A percentile compares a stretch with the other conserved stretches of the same genome.
Evolutionary conservation across 2,888 invertebrate genomes (phyloP).

Genomic region (Microplitis deprimator): DNA sequence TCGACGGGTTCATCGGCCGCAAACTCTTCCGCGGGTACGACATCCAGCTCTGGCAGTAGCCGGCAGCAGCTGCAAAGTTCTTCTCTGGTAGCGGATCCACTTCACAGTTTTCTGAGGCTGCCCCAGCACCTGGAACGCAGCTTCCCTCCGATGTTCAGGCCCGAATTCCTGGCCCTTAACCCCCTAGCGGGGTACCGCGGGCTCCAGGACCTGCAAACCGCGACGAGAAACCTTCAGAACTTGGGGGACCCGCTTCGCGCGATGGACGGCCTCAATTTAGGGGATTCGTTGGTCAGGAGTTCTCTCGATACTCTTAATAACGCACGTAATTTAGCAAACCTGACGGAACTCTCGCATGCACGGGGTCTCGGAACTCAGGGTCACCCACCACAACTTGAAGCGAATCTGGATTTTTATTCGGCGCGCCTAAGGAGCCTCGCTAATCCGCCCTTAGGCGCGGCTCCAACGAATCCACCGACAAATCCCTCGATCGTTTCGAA

Average conservation of each 20-base stretch:
- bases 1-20: conserved; percentile 70
- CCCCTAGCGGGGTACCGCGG: conserved; percentile 67
- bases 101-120: conserved; percentile 67
- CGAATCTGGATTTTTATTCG: conserved; percentile 98
- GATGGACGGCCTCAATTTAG: conserved; percentile 68
- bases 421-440: conserved; percentile 99
- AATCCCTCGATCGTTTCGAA: conserved; percentile 82
- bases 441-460: conserved; percentile 95
- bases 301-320: conserved; percentile 69
- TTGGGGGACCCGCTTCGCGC: conserved; percentile 68
- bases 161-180: conserved; percentile 66
- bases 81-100: conserved; percentile 67
- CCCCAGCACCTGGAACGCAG: conserved; percentile 67
- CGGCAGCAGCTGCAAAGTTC: conserved; percentile 65
- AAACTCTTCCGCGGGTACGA: conserved; percentile 68
- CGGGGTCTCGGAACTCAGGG: conserved; percentile 60
- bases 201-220: conserved; percentile 67
- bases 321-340: conserved; percentile 68
- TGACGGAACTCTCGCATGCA: conserved; percentile 67
- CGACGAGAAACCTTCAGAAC: conserved; percentile 68
- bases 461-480: conserved; percentile 78
- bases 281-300: conserved; percentile 67
- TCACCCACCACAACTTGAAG: conserved; percentile 83
- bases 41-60: conserved; percentile 61
- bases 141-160: conserved; percentile 70